These are phyloP conservation scores for Squalus acanthias DNA, from an alignment of 2,797 vertebrate species.

Conservation along the genomic window DNA sequence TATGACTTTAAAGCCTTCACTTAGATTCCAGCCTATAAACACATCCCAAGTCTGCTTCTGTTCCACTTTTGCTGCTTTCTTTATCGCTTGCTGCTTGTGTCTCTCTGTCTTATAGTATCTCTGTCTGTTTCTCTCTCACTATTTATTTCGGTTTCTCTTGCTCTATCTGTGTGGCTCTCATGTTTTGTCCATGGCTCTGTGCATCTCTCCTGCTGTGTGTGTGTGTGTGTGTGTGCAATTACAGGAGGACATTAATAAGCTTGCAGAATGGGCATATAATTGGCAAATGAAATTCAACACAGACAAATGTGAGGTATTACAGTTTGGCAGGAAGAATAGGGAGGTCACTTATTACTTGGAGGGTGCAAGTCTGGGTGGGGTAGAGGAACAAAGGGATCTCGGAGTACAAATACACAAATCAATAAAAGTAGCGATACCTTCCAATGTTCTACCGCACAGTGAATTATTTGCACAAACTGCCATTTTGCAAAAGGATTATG, in stretches of 20 bases:
- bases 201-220: too few species aligned
- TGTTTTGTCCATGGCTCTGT: neutral
- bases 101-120: neutral
- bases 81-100: neutral
- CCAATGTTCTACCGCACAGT: neutral
- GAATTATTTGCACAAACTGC: neutral
- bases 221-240: too few species aligned
- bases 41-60: neutral
- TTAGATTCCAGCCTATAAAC: neutral
- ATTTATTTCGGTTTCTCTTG: neutral
- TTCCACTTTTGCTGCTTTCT: neutral
- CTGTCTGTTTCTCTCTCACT: neutral
- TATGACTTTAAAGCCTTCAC: neutral
- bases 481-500: neutral
- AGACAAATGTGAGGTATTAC: too few species aligned
- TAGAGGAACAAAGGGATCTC: too few species aligned
- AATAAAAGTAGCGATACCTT: neutral
- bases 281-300: too few species aligned
- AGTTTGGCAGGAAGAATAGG: too few species aligned
- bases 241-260: too few species aligned
- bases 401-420: too few species aligned
- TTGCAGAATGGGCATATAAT: too few species aligned
- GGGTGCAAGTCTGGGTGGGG: too few species aligned
- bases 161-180: neutral
- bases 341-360: too few species aligned